Evolutionary conservation across 1,140 invertebrate genomes (phyloP), one percentile per base, ranked within the genome.

Genomic region (Drosophila micromelanica): DNA sequence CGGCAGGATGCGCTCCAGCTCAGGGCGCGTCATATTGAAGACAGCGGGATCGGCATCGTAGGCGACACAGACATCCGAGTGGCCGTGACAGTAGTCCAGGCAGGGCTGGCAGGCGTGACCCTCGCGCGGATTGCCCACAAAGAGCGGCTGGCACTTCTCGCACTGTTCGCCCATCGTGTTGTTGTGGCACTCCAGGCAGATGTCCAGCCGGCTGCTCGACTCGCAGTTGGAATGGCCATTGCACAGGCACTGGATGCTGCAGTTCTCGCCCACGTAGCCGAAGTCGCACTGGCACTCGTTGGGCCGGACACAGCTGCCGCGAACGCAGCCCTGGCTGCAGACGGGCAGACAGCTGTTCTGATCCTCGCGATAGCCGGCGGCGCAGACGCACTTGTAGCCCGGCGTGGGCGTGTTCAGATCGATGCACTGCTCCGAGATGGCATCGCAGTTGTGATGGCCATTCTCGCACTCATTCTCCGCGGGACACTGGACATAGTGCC

Each of bases 381-480:
- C 97, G 92, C 98, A 99, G 40, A 95, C 93, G 91, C 98, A 99
- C 73, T 95, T 94, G 92, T 96, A 98, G n/a, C 96, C 96, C 49
- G 95, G 93, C 0, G 93, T 92, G 8, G 94, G 91, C 0, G 82
- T 73, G 42, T 86, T 78, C 45, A 86, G 15, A 91, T 98, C 96
- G 11, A 95, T 94, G 92, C 97, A 98, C 81, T 96, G 94, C 93
- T 99, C 97, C 15, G 97, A 98, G 32, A 95, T 94, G 0, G 94
- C 92, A 90, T 98, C 95, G 92, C 98, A 99, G 27, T 95, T 96
- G 87, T 99, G 98, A 92, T 99, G 98, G 9, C 95, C 94, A 91
- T 99, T 99, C 23, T 93, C 91, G 91, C 98, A 99, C 92, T 99
- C 98, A 91, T 99, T 97, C 93, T 99, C 98, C 0, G 96, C 95